Evolutionary conservation across 92 coral and sea anemone species (phyloP).

Genomic region (Porites rus): DNA sequence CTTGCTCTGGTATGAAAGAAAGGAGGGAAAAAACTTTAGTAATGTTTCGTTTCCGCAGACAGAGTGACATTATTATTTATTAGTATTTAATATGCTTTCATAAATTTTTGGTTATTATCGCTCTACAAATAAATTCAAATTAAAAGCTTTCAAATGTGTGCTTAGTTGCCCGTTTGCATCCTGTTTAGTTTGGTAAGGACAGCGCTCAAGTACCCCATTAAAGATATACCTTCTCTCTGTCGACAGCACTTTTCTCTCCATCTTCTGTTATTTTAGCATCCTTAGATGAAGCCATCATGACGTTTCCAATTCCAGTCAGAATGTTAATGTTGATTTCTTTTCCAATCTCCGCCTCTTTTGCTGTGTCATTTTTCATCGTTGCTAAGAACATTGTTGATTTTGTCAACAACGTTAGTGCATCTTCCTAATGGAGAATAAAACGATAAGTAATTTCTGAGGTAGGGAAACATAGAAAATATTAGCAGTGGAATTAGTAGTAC

Average conservation of each 20-base stretch:
- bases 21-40: neutral
- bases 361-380: neutral
- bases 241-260: neutral
- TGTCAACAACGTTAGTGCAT: slow-evolving; percentile 16
- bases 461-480: no score
- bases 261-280: neutral
- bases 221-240: slow-evolving; percentile 8
- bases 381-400: slow-evolving; percentile 35
- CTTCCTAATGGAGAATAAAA: neutral
- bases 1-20: slow-evolving; percentile 34
- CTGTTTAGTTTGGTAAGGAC: no score
- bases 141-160: no score
- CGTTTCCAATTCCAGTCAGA: slow-evolving; percentile 36
- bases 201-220: no score
- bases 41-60: neutral
- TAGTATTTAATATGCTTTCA: no score
- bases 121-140: no score
- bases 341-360: slow-evolving; percentile 7
- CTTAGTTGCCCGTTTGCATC: no score
- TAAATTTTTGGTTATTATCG: no score
- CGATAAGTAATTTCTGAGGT: no score
- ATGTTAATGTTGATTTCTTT: slow-evolving; percentile 25
- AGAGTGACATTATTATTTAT: no score
- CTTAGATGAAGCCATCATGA: slow-evolving; percentile 30
- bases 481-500: no score